Evolutionary conservation across 1,140 invertebrate genomes (phyloP), one percentile per base, ranked within the genome.

Genomic region (Fragariocoptes setiger): DNA sequence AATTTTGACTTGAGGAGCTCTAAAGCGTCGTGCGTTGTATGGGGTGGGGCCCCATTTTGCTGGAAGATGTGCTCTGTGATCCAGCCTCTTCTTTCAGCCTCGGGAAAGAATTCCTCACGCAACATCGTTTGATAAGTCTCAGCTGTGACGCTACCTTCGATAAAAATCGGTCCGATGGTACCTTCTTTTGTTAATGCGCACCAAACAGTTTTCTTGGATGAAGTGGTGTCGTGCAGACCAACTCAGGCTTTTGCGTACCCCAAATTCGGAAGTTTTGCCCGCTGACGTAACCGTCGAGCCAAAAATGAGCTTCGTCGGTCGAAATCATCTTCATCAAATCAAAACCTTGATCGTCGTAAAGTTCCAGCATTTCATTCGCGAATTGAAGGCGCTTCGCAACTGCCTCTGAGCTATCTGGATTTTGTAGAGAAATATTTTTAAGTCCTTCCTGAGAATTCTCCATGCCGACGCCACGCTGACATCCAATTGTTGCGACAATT

Each of bases 241-340:
- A 36, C 31, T 43, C 12, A 15, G 42, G 45, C 16, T 39, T 39
- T 21, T 16, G 25, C 2, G 15, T 20, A 19, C 39, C 19, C 45
- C 38, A 46, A 21, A 35, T 19, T n/a, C 42, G 42, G 12, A 38
- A 37, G 38, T 46, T 46, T 35, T 46, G 38, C 21, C 20, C 38
- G 25, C 40, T 46, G 2, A 35, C 35, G 13, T 40, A 40, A 12
- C 42, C 38, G 16, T 19, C 16, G 5, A 44, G 20, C 13, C 16
- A 13, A 37, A 46, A 43, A 35, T 40, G 37, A 5, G 41, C 37
- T 22, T 46, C 42, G 22, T 46, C 45, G n/a, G 39, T 40, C 15
- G 44, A 47, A 25, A 21, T 38, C n/a, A 44, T 35, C 19, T 25
- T 42, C 22, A 16, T 19, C 37, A 42, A 20, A 14, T 37, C 3